Evolutionary conservation across 2,888 invertebrate species (phyloP).

Genomic region (Leistus spinibarbis): DNA sequence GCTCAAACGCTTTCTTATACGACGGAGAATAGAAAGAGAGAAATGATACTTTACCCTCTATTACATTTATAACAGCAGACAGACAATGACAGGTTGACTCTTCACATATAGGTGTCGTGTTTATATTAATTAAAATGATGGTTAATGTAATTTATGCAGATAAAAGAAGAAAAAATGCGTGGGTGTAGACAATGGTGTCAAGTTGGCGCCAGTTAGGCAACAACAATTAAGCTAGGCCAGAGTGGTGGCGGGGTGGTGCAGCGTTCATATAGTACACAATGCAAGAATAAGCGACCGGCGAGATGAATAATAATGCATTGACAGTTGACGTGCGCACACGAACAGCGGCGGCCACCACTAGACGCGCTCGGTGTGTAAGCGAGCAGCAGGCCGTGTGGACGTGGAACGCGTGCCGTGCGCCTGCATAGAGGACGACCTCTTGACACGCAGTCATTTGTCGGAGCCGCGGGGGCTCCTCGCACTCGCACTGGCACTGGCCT

Average conservation of each 20-base stretch:
- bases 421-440: conserved; percentile 40
- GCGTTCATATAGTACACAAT: background rate
- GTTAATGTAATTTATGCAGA: background rate
- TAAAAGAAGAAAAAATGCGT: background rate
- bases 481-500: background rate
- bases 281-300: background rate
- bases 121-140: background rate
- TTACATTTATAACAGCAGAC: too few species aligned
- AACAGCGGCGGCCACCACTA: background rate
- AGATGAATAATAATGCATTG: conserved; percentile 14
- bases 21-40: too few species aligned
- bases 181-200: background rate
- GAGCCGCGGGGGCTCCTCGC: conserved; percentile 21
- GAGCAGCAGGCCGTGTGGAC: conserved; percentile 28
- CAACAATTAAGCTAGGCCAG: background rate
- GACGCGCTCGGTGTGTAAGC: background rate
- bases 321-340: conserved; percentile 10
- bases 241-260: conserved; percentile 5
- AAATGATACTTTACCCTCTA: too few species aligned
- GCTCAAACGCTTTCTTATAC: too few species aligned
- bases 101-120: too few species aligned
- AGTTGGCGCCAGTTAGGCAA: conserved; percentile 1
- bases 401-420: conserved; percentile 36
- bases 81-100: too few species aligned
- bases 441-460: conserved; percentile 45